Percentiles rank a stretch among this genome's conserved stretches.
Evolutionary conservation across 2,113 vertebrate genomes (phyloP).

Genomic region (Erinaceus europaeus): DNA sequence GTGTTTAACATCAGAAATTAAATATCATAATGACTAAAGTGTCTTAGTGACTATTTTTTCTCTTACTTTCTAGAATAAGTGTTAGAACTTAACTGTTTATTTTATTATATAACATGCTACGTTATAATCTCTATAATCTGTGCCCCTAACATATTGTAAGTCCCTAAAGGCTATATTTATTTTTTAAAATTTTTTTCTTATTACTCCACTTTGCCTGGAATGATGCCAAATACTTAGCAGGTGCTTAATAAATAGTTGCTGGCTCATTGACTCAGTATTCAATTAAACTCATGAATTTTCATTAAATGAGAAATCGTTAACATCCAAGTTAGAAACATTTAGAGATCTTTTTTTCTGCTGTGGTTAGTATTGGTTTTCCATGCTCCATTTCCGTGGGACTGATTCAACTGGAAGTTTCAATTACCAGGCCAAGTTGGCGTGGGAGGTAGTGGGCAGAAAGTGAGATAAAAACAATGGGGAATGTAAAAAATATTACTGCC

Average conservation of each 20-base stretch:
- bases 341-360: not conserved
- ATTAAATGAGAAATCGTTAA: conserved; percentile 57
- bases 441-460: not conserved
- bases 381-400: conserved; percentile 27
- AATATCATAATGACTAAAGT: not conserved
- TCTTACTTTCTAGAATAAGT: not conserved
- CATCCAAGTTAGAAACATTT: conserved; percentile 48
- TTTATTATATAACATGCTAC: not conserved
- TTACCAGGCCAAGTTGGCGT: not conserved
- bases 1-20: conserved; percentile 25
- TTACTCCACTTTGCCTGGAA: not conserved
- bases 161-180: not conserved
- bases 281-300: conserved; percentile 51
- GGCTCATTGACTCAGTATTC: conserved; percentile 25
- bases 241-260: conserved; percentile 42
- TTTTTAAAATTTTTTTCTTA: not conserved
- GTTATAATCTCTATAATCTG: not conserved
- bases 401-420: conserved; percentile 35
- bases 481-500: not conserved
- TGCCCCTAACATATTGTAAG: not conserved
- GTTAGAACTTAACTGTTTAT: too few species aligned
- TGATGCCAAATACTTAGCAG: not conserved
- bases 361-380: conserved; percentile 29
- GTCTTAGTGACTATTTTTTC: not conserved
- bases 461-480: not conserved